Evolutionary conservation across 2,888 invertebrate species (phyloP).

Genomic region (Drosophila atripex): DNA sequence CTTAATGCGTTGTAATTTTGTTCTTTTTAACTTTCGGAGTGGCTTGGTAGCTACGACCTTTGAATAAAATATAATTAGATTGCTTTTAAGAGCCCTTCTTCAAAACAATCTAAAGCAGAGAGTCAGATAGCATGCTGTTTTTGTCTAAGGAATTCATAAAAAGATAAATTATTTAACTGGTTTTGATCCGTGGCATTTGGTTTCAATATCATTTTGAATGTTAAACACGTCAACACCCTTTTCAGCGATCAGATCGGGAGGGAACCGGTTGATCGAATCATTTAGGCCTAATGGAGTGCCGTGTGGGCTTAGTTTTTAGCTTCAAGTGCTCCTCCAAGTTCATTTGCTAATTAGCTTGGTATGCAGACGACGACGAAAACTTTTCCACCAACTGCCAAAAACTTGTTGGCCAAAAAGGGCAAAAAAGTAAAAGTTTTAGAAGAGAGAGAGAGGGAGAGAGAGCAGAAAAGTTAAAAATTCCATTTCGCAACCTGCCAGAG

Average conservation of each 20-base stretch:
- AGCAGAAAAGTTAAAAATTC: slow-evolving; percentile 12
- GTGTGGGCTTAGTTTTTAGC: not conserved
- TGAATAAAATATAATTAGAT: slow-evolving; percentile 19
- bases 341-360: slow-evolving; percentile 11
- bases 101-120: slow-evolving; percentile 11
- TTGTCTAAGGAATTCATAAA: not conserved
- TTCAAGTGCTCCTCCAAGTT: not conserved
- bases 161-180: slow-evolving; percentile 10
- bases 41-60: not conserved
- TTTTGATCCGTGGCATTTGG: slow-evolving; percentile 5
- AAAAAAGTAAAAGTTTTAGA: not conserved
- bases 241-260: not conserved
- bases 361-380: not conserved
- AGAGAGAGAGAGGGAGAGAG: too few relatives aligned
- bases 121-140: not conserved
- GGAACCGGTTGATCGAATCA: slow-evolving; percentile 22
- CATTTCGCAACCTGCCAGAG: slow-evolving; percentile 5
- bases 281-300: slow-evolving; percentile 7
- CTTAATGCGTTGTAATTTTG: not conserved
- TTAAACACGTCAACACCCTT: slow-evolving; percentile 22
- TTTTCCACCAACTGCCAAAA: slow-evolving; percentile 1
- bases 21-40: not conserved
- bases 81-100: not conserved
- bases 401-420: not conserved
- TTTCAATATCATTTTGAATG: slow-evolving; percentile 6